Base-by-base conservation (phyloP, 2,888 invertebrate genomes). In the Pantelozetes paolii region DNA sequence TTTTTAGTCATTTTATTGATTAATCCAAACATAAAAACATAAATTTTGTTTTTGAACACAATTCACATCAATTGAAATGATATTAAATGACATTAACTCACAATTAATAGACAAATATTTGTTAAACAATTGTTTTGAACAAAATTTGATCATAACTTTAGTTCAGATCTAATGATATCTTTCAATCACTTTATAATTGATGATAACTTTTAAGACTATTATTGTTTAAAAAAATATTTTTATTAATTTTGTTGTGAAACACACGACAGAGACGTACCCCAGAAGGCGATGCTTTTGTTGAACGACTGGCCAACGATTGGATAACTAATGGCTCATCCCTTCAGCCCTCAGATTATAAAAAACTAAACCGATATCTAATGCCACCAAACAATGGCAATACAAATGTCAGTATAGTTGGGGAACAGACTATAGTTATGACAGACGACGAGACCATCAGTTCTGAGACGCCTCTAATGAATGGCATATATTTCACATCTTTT, bases 381-480 rank as follows among this genome's bases (percentile, higher is more conserved):
- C 64, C 72, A 28, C 23, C 72, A 11, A 62, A 59, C 30, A 69
- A 13, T 2, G 48, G 48, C 20, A n/a, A n/a, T 9, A 5, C 20
- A 3, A 20, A 28, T 15, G 57, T 26, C 57, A 13, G 23, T 23
- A 67, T 73, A 32, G 28, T 67, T 20, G 28, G 54, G 3, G 71
- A 74, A 50, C 54, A 40, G 30, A 70, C 74, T 30, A 57, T 74
- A 23, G 30, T 74, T 13, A 57, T 74, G 26, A 32, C 70, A n/a
- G 70, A 74, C 59, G 74, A 74, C 54, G 71, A 74, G 23, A 20
- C 57, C 6, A 57, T 71, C 57, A 71, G 36, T 57, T 48, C 26
- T 18, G 74, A 74, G 40, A 74, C 74, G 32, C 74, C 74, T 1
- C 71, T 74, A 54, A 74, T 74, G 30, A 74, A 74, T 42, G 74